Base-by-base conservation (phyloP, 2,113 vertebrate genomes). In the Chauna torquata region DNA sequence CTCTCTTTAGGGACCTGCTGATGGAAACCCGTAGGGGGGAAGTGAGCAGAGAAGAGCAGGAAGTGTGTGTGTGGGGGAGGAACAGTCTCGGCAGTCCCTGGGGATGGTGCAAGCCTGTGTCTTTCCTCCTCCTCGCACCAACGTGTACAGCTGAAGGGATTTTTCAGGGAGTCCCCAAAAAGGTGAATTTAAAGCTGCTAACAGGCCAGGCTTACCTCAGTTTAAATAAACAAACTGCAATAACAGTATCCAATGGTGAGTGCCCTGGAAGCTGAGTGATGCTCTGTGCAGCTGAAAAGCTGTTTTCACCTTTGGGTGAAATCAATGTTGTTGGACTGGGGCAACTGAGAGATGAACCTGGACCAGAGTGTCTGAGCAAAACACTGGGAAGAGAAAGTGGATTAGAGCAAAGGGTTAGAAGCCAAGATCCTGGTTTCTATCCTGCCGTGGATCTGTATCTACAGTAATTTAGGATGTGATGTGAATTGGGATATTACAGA, bases 1-100 rank as follows among this genome's bases (percentile, higher is more conserved):
- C 91, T 95, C 91, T 98, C 95, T 97, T 97, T 86, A 96, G 97
- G 96, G 95, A 96, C 92, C 88, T 94, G 89, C 92, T 96, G 96
- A 96, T 94, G 92, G 97, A 97, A 96, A 96, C 58, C 94, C 4
- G 30, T 75, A 81, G 94, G 95, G 96, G 95, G 93, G 90, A 94
- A 93, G 96, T 85, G 82, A 92, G 93, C 92, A 91, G 95, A 87
- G 95, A 91, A 82, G 94, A 85, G 72, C 81, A 90, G 94, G 90
- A 95, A 97, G 76, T 0, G 0, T 95, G 81, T 86, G 88, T 3
- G 3, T 79, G 94, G 82, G 96, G 93, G 75, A 96, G 91, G 90
- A 97, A 86, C 68, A 90, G 93, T 36, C 58, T 90, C 92, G 62
- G 61, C 0, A 2, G 30, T 96, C 94, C 92, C 92, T 70, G 77